Base-by-base conservation (phyloP, 2,888 invertebrate genomes). In the Drosophila leonis region DNA sequence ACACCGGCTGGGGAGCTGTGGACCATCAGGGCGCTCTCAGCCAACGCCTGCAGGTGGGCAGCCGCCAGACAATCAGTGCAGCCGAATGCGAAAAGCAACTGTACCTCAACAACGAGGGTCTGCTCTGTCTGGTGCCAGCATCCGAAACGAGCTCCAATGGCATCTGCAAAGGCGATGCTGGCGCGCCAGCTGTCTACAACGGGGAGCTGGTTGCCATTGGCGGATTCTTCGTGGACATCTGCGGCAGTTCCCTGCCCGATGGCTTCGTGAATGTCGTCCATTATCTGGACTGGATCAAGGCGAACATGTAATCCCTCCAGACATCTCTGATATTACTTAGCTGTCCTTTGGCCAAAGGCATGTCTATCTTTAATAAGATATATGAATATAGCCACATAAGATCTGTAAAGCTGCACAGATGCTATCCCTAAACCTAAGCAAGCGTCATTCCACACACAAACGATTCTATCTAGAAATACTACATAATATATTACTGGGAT, bases 101-200 rank as follows among this genome's bases (percentile, higher is more conserved):
- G 13, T 80, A 70, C 31, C 10, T 88, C 27, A 71, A 73, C 10
- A 24, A 78, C 13, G 80, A 79, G 4, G 84, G 89, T 6, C 54
- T 93, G 24, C 64, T 93, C n/a, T 93, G 92, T 49, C 75, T 92
- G 61, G 81, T 67, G 5, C 8, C 42, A 0, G 68, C 71, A 1
- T 46, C 71, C 0, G 41, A 63, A 0, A 33, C 31, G 0, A 0
- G 49, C 20, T 31, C 8, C 9, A 75, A 79, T 27, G 92, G 93
- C 6, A 84, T 90, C 4, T 93, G 93, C 62, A 72, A 78, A 20
- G 92, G 92, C 5, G 92, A 93, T 61, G 92, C 90, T 4, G 93
- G 92, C 12, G 92, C 92, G 41, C 92, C 92, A 56, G 92, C 92
- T 10, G 75, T 89, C 3, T 91, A 90, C 55, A 65, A 90, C 0